phyloP scores from a whole-genome alignment of 2,888 invertebrate species.

The Bombyx huttoni region DNA sequence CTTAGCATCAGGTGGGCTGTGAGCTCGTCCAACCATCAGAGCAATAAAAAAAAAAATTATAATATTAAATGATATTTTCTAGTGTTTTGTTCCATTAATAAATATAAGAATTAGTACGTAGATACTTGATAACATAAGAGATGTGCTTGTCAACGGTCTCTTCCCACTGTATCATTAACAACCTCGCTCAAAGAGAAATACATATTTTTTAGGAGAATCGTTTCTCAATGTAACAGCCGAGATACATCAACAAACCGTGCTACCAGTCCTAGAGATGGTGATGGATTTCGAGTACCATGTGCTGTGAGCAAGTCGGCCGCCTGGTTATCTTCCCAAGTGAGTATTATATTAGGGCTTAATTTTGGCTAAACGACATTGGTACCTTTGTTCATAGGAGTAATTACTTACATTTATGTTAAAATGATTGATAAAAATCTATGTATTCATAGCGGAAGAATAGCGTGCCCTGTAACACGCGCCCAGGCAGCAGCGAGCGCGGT shows the following conservation, averaged over 20 bases:
- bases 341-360: neutral
- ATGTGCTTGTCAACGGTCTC: no score
- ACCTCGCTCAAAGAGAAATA: no score
- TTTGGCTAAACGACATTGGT: no score
- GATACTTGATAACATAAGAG: no score
- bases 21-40: no score
- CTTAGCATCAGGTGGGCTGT: no score
- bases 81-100: neutral
- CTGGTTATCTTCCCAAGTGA: constrained; percentile 20
- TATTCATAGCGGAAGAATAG: constrained; percentile 22
- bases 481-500: constrained; percentile 41
- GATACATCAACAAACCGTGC: constrained; percentile 52
- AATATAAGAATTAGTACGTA: no score
- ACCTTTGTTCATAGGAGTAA: no score
- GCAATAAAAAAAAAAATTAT: no score
- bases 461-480: constrained; percentile 36
- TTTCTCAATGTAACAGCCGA: constrained; percentile 62
- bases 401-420: no score
- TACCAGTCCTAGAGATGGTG: constrained; percentile 50
- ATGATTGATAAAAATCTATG: no score
- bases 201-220: constrained; percentile 42
- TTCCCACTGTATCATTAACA: no score
- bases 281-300: constrained; percentile 55
- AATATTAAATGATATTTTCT: neutral
- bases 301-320: constrained; percentile 35